phyloP scores from a whole-genome alignment of 2,797 vertebrate species.

The Phoeniculus purpureus region DNA sequence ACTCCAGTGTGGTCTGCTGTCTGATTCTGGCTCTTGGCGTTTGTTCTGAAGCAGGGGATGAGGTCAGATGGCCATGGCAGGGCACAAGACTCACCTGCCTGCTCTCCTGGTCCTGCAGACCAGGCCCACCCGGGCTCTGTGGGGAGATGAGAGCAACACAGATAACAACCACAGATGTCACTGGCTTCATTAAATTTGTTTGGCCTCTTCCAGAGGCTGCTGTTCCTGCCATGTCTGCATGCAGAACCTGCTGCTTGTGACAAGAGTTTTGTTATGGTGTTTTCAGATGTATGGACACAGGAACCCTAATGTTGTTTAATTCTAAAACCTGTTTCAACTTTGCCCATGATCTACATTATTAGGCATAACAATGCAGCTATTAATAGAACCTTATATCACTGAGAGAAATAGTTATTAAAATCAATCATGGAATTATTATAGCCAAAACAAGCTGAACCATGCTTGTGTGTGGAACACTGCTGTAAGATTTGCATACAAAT shows the following conservation, averaged over 20 bases:
- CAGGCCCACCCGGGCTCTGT: background rate
- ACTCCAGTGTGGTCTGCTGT: background rate
- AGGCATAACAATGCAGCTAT: background rate
- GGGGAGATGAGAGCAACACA: slow-evolving; percentile 11
- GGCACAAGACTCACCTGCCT: fast-evolving
- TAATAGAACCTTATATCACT: background rate
- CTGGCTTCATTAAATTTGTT: background rate
- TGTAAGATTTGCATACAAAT: slow-evolving; percentile 44
- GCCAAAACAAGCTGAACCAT: background rate
- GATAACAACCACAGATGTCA: background rate
- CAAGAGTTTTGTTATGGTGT: background rate
- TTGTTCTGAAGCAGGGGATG: fast-evolving
- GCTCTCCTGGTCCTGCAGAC: background rate
- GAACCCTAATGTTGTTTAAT: background rate
- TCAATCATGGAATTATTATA: background rate
- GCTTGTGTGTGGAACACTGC: background rate
- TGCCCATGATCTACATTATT: background rate
- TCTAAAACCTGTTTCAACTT: background rate
- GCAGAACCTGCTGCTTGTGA: background rate
- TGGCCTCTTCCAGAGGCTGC: background rate
- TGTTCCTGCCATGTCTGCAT: background rate
- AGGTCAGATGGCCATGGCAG: background rate
- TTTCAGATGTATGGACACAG: background rate
- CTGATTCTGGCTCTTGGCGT: background rate
- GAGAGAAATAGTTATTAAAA: background rate